Base-by-base conservation (phyloP, 2,888 invertebrate species). In the Pemphredon lugubris region DNA sequence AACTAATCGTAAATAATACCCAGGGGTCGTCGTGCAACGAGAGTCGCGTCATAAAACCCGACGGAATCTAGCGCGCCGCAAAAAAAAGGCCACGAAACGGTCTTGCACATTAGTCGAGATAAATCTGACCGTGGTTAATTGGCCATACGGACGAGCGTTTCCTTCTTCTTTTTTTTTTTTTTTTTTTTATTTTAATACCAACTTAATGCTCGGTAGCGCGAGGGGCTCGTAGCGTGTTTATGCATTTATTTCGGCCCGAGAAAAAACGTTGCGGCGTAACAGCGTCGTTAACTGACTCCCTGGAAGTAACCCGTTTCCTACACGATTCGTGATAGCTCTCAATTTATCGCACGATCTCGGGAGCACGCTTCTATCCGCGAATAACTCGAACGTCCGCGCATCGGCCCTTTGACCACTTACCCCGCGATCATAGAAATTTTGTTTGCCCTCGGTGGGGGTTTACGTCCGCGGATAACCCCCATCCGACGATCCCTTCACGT, bases 91-190 rank as follows among this genome's bases (percentile, higher is more conserved):
- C 47, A 53, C 34, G 57, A 47, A 59, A 14, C 59, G 34, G 65
- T 64, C 63, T 68, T 69, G 55, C 58, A 65, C 71, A 59, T 74
- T 76, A 76, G 66, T 79, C 76, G 61, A 79, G 79, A 74, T 76
- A 79, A 76, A 79, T 79, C 76, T 74, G 74, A 60, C 76, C 60
- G 55, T 66, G 55, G 74, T 79, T 76, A 79, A 79, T 79, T 79
- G 76, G 63, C 66, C 59, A 26, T 55, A 67, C 64, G 59, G 37
- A 45, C 59, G 48, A 73, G 50, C 68, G 48, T 55, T 64, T 72
- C n/a, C n/a, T n/a, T n/a, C n/a, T n/a, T n/a, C n/a, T n/a, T n/a
- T n/a, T n/a, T n/a, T n/a, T n/a, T n/a, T n/a, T n/a, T n/a, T n/a
- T n/a, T n/a, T n/a, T n/a, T n/a, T n/a, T n/a, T n/a, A n/a, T 69